Evolutionary conservation across 2,888 invertebrate genomes (phyloP), one percentile per base, ranked within the genome.

Genomic region (Rotaria macrura): DNA sequence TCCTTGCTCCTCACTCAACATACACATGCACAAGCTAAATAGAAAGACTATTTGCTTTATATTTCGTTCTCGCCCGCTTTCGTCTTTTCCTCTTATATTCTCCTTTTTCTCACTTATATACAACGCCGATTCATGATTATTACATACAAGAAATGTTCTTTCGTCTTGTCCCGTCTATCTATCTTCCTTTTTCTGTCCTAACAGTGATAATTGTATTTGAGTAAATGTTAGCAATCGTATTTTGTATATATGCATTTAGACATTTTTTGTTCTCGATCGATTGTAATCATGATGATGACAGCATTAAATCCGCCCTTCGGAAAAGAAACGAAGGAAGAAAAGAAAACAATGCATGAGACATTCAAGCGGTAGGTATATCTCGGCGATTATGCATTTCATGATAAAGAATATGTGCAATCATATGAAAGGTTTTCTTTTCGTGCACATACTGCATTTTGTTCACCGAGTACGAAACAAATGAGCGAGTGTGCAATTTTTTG

Each of bases 41-140:
- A 65, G 65, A 65, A 65, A 65, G 65, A 34, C 65, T 65, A 65
- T 65, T 65, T 65, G 65, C 65, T 34, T 65, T 65, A 65, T 65
- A 65, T 65, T 65, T 65, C 17, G 29, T 29, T 65, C 34, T 34
- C 20, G 34, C 34, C 38, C 65, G 65, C 54, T 25, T 25, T 54
- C 54, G 54, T 54, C 54, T 54, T 54, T 25, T 54, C 54, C 54
- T 65, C 34, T 65, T 14, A 34, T 29, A 17, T 34, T 29, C 65
- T 34, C 17, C n/a, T 20, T 65, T 29, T 65, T 38, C 38, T 65
- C 65, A 65, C 34, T 65, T 34, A 65, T 65, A 65, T 34, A 34
- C 65, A 65, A 65, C 65, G 29, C 14, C 65, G 65, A 65, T 34
- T 65, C 65, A 34, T 10, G 29, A 34, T 65, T 65, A 65, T 38